Conservation (phyloP, 2,888 invertebrate species). For the Zeuzera pyrina region DNA sequence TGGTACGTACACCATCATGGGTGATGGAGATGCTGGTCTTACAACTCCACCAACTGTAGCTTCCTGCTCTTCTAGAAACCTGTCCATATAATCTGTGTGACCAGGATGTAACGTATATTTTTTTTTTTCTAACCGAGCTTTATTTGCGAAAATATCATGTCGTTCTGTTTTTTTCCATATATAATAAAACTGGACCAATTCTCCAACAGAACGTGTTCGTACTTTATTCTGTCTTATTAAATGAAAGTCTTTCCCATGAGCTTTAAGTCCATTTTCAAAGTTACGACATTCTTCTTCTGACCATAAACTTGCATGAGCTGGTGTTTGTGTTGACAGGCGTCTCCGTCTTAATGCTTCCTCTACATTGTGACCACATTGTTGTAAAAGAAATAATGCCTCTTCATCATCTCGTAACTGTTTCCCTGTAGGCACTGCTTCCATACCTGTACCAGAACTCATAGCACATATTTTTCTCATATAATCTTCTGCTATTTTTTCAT, state of each 20-base stretch:
- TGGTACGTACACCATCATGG: slow-evolving; percentile 70
- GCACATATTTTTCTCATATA: slow-evolving; percentile 79
- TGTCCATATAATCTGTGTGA: slow-evolving; percentile 94
- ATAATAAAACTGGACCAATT: slow-evolving; percentile 96
- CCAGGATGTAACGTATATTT: slow-evolving; percentile 94
- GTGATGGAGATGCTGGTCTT: slow-evolving; percentile 73
- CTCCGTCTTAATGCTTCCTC: slow-evolving; percentile 91
- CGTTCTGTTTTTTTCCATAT: slow-evolving; percentile 99
- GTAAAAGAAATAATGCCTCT: slow-evolving; percentile 89
- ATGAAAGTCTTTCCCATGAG: slow-evolving; percentile 97
- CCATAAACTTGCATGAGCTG: slow-evolving; percentile 88
- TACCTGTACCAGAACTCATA: slow-evolving; percentile 54
- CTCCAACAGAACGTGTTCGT: slow-evolving; percentile 94
- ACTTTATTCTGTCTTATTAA: slow-evolving; percentile 95
- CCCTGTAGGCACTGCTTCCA: slow-evolving; percentile 78
- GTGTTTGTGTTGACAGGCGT: slow-evolving; percentile 79
- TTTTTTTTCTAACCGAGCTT: slow-evolving; percentile 91
- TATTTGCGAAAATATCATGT: slow-evolving; percentile 93
- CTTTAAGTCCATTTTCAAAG: slow-evolving; percentile 95
- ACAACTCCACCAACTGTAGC: slow-evolving; percentile 76
- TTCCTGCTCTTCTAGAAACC: slow-evolving; percentile 91
- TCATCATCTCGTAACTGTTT: slow-evolving; percentile 89
- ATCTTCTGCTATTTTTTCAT: slow-evolving; percentile 82
- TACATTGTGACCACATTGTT: slow-evolving; percentile 96
- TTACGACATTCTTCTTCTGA: slow-evolving; percentile 97